A percentile compares a stretch with the other conserved stretches of the same genome.
Evolutionary conservation across 2,797 vertebrate genomes (phyloP).

Genomic region (Crocidura indochinensis): DNA sequence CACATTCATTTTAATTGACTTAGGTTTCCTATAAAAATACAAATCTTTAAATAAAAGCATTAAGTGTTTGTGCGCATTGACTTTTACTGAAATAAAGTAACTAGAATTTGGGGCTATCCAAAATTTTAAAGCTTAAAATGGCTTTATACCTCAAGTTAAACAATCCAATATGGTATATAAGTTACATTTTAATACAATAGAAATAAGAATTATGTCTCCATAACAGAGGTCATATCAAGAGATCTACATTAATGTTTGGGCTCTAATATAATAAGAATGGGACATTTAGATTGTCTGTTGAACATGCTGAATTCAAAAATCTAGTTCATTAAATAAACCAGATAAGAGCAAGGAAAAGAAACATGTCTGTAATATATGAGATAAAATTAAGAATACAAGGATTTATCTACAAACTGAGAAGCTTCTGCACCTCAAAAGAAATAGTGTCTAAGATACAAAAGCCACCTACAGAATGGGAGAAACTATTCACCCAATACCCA

Average conservation of each 20-base stretch:
- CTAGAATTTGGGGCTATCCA: background rate
- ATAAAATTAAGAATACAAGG: background rate
- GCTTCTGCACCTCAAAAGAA: too few species aligned
- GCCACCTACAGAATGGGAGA: too few species aligned
- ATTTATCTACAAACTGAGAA: background rate
- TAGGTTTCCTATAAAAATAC: background rate
- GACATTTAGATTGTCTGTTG: background rate
- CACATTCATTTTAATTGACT: background rate
- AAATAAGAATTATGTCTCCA: background rate
- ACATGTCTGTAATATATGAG: background rate
- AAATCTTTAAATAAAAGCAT: background rate
- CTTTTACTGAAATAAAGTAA: background rate
- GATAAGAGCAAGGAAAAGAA: background rate
- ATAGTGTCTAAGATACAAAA: too few species aligned
- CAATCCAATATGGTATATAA: background rate
- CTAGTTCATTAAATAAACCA: background rate
- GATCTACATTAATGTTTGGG: background rate
- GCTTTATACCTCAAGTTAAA: background rate
- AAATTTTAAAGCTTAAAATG: background rate
- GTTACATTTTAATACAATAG: background rate
- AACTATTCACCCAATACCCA: too few species aligned
- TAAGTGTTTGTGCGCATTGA: background rate
- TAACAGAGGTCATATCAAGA: background rate
- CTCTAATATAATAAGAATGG: background rate
- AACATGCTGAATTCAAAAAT: background rate